A percentile compares a stretch with the other conserved stretches of the same genome.
phyloP scores from a whole-genome alignment of 2,113 vertebrate species.

The Albula goreensis region DNA sequence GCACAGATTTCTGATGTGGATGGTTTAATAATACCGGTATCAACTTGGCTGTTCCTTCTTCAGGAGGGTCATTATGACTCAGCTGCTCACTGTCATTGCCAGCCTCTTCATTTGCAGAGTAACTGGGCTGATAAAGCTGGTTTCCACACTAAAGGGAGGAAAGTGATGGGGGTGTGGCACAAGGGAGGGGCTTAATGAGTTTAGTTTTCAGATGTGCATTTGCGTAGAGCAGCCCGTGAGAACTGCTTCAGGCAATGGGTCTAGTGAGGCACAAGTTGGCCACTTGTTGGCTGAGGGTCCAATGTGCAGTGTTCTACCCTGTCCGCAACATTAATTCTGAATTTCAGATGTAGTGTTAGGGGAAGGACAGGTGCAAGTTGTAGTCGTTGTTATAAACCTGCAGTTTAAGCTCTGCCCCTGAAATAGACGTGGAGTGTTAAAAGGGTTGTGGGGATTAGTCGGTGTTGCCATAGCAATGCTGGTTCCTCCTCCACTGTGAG shows the following conservation, averaged over 20 bases:
- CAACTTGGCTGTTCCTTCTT: too few relatives aligned
- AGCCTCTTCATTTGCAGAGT: too few relatives aligned
- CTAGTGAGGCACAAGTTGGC: not conserved
- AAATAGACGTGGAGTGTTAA: not conserved
- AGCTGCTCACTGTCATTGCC: too few relatives aligned
- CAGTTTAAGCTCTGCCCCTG: not conserved
- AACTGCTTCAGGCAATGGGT: not conserved
- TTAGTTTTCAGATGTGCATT: not conserved
- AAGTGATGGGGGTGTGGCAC: not conserved
- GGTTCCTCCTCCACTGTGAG: not conserved
- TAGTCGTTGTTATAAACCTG: not conserved
- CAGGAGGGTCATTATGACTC: too few relatives aligned
- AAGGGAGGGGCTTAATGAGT: not conserved
- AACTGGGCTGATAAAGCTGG: too few relatives aligned
- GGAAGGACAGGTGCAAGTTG: too few relatives aligned
- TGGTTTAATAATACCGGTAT: too few relatives aligned
- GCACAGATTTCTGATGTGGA: too few relatives aligned
- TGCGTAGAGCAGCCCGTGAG: not conserved
- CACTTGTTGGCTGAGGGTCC: not conserved
- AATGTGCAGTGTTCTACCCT: too few relatives aligned
- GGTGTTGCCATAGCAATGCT: slow-evolving; percentile 1
- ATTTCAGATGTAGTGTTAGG: too few relatives aligned
- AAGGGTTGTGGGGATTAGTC: not conserved
- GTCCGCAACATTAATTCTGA: too few relatives aligned
- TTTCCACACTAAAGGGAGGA: too few relatives aligned